phyloP scores from a whole-genome alignment of 2,888 invertebrate species.

The Lymantria monacha region DNA sequence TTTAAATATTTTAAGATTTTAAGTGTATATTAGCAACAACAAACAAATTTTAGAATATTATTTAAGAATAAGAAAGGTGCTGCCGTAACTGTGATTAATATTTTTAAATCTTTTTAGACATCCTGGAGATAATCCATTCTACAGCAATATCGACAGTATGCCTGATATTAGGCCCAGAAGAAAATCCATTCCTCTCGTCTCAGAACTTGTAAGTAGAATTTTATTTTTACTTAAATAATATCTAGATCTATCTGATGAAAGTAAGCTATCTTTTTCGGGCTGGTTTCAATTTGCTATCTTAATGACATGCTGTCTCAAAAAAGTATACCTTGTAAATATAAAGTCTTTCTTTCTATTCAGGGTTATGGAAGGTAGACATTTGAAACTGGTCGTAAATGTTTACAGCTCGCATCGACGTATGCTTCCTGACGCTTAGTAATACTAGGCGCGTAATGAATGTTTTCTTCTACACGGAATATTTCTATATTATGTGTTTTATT shows the following conservation, averaged over 20 bases:
- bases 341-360: constrained; percentile 25
- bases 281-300: constrained; percentile 67
- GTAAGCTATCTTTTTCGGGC: constrained; percentile 59
- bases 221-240: constrained; percentile 25
- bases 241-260: constrained; percentile 54
- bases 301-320: constrained; percentile 27
- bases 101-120: constrained; percentile 80
- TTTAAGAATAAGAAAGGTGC: no score
- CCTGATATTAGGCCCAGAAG: constrained; percentile 98
- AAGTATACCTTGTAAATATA: constrained; percentile 23
- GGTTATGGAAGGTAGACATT: constrained; percentile 57
- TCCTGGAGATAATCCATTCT: constrained; percentile 98
- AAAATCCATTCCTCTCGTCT: constrained; percentile 98
- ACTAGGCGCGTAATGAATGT: constrained; percentile 82
- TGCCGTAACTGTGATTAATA: no score
- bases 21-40: no score
- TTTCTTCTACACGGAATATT: constrained; percentile 68
- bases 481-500: constrained; percentile 53
- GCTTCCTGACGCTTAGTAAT: constrained; percentile 80
- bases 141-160: constrained; percentile 99
- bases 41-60: no score
- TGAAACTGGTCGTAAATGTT: constrained; percentile 77
- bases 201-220: constrained; percentile 95
- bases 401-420: constrained; percentile 75
- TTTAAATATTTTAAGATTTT: no score